Conservation (phyloP, 2,888 invertebrate genomes). For the Trisateles emortualis region DNA sequence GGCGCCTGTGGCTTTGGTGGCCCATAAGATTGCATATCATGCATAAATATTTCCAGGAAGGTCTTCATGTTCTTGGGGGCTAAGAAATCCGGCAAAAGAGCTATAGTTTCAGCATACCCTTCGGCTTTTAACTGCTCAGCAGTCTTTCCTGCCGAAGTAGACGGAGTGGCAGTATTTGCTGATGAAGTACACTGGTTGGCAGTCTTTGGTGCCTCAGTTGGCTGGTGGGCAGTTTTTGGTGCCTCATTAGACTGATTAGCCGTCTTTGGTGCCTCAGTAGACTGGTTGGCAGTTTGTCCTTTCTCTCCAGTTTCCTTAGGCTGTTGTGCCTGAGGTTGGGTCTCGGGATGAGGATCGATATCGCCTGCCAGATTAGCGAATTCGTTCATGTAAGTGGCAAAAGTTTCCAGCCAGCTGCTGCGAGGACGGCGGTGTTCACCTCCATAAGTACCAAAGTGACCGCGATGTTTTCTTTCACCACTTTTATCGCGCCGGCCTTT, state of each 20-base stretch:
- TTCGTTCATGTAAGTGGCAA: slow-evolving; percentile 83
- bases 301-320: slow-evolving; percentile 32
- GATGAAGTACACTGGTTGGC: slow-evolving; percentile 19
- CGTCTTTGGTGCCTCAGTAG: slow-evolving; percentile 7
- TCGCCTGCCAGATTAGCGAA: slow-evolving; percentile 84
- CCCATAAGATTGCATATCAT: too few relatives aligned
- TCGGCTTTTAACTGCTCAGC: too few relatives aligned
- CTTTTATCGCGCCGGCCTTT: slow-evolving; percentile 60
- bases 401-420: slow-evolving; percentile 79
- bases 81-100: too few relatives aligned
- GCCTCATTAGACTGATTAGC: slow-evolving; percentile 14
- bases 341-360: slow-evolving; percentile 51
- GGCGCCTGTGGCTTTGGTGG: too few relatives aligned
- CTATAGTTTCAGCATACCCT: too few relatives aligned
- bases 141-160: too few relatives aligned
- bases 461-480: slow-evolving; percentile 52
- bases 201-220: slow-evolving; percentile 8
- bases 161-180: slow-evolving; percentile 14
- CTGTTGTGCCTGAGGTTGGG: slow-evolving; percentile 23
- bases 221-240: slow-evolving; percentile 6
- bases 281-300: slow-evolving; percentile 29
- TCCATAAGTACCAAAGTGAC: slow-evolving; percentile 36
- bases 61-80: too few relatives aligned
- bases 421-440: slow-evolving; percentile 55
- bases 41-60: too few relatives aligned